phyloP scores from a whole-genome alignment of 2,888 invertebrate genomes.

The Monochamus alternatus region DNA sequence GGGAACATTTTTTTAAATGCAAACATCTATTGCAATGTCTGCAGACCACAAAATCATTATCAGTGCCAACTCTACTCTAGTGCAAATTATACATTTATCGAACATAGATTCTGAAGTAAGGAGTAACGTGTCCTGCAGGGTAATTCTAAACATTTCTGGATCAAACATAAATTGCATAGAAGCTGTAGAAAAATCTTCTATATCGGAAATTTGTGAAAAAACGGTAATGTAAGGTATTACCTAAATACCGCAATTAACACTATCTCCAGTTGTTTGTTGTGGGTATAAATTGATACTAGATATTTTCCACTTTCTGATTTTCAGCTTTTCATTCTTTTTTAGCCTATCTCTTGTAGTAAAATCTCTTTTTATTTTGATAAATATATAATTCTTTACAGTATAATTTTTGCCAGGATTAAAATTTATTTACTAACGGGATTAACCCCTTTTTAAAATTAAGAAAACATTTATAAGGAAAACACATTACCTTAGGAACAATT shows the following conservation, averaged over 20 bases:
- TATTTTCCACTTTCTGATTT: constrained; percentile 23
- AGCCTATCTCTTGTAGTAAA: constrained; percentile 23
- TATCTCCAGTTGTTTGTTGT: background rate
- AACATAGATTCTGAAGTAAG: constrained; percentile 11
- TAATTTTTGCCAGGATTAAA: constrained; percentile 10
- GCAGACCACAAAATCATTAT: constrained; percentile 4
- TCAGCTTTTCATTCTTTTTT: background rate
- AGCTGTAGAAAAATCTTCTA: background rate
- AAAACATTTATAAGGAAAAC: no score
- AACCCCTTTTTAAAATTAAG: no score
- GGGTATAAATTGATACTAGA: background rate
- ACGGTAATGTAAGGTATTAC: background rate
- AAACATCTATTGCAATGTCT: constrained; percentile 13
- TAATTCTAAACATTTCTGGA: constrained; percentile 18
- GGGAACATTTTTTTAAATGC: constrained; percentile 16
- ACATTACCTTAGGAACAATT: no score
- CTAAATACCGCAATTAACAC: constrained; percentile 18
- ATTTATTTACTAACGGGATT: no score
- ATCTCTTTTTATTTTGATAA: constrained; percentile 16
- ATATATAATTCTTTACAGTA: background rate
- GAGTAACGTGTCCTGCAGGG: constrained; percentile 8
- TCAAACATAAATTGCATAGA: constrained; percentile 1
- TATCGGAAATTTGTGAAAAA: background rate
- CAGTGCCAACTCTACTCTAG: background rate
- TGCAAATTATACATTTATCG: constrained; percentile 18